Conservation (phyloP, 1,140 invertebrate genomes). For the Papilio polyxenes region DNA sequence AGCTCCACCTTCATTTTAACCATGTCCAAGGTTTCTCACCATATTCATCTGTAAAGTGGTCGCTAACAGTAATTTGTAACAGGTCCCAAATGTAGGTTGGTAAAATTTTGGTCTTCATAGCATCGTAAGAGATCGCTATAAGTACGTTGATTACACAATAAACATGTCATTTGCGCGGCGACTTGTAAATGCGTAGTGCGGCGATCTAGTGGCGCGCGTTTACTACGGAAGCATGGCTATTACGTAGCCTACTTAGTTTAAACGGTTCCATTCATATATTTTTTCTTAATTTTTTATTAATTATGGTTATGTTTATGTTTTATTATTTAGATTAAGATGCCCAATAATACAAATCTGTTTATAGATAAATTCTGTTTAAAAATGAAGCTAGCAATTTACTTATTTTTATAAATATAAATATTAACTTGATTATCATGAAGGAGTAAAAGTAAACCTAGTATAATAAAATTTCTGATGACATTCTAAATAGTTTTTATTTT, state of each 20-base stretch:
- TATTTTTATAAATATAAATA: too few relatives aligned
- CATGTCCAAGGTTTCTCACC: background rate
- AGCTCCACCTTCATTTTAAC: background rate
- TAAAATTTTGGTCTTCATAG: background rate
- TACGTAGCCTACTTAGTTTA: constrained; percentile 7
- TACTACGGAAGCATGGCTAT: constrained; percentile 10
- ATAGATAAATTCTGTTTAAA: too few relatives aligned
- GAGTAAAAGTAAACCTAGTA: too few relatives aligned
- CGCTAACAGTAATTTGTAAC: constrained; percentile 22
- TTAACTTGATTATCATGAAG: too few relatives aligned
- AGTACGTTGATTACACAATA: constrained; percentile 24
- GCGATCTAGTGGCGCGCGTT: background rate
- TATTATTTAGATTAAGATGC: too few relatives aligned
- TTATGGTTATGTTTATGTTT: background rate
- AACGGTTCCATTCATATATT: background rate
- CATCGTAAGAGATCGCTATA: background rate
- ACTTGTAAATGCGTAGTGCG: background rate
- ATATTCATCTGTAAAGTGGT: background rate
- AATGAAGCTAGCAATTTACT: too few relatives aligned
- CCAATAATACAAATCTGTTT: too few relatives aligned
- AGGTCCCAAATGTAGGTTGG: constrained; percentile 4
- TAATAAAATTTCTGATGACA: too few relatives aligned
- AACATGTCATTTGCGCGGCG: constrained; percentile 19
- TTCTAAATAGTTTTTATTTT: background rate
- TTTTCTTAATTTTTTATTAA: background rate